Evolutionary conservation across 2,797 vertebrate genomes (phyloP), one percentile per base, ranked within the genome.

Genomic region (Microchirus variegatus): DNA sequence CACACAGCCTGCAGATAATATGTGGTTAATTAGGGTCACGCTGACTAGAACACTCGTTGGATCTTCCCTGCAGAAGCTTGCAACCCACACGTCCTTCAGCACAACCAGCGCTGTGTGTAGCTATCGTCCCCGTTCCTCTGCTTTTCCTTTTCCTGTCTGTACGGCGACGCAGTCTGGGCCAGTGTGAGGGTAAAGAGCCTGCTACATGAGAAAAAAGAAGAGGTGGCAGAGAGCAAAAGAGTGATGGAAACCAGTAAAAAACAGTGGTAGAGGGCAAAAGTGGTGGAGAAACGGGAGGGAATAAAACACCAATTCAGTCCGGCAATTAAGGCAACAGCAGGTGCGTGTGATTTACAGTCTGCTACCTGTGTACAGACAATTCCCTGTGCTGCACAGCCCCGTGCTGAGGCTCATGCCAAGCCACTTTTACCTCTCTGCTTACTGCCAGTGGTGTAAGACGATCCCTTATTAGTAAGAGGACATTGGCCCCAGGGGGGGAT

Each of bases 21-120:
- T 73, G 85, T 85, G 82, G 80, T 92, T 93, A 92, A 94, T 93
- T 93, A 93, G 87, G 88, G 89, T 91, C 87, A 90, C 73, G 81
- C 75, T 73, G 86, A 86, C 81, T 76, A 63, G 78, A 87, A 82
- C 86, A 87, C 85, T 89, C 84, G 67, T 80, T 67, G 75, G 59
- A 80, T 83, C 84, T 82, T 81, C 85, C 87, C 90, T 66, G 80
- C 74, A 83, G 88, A 90, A 54, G 69, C 76, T 53, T 56, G 81
- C 84, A 86, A 88, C 88, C 85, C 84, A 77, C 85, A 79, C 75
- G 82, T 90, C 88, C 86, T 91, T 89, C 86, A 87, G 70, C 72
- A 68, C 60, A 75, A 68, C 78, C 77, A 74, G 56, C 64, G 52
- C 75, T 4, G 67, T 59, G 67, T 59, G 59, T 26, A 41, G 66